A percentile compares a stretch with the other conserved stretches of the same genome.
These are phyloP conservation scores for Psittacara wagleri DNA, from an alignment of 2,113 vertebrate species.

Conservation along the genomic window DNA sequence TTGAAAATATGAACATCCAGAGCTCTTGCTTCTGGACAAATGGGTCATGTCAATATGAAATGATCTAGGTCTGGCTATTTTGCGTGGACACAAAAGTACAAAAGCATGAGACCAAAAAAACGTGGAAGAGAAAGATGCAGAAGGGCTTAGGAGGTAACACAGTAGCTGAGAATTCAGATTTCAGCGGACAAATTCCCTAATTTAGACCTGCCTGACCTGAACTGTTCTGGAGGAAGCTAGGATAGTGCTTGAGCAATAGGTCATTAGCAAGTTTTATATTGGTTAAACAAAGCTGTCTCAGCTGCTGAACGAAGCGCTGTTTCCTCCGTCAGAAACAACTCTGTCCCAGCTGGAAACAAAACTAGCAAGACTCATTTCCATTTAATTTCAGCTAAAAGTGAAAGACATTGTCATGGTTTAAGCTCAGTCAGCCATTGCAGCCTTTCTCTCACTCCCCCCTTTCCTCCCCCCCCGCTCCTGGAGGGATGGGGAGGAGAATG, in stretches of 20 bases:
- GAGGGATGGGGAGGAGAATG: no score
- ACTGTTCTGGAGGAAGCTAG: not conserved
- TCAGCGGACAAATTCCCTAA: not conserved
- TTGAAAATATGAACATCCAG: not conserved
- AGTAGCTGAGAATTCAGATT: not conserved
- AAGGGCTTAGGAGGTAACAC: not conserved
- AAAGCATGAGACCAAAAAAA: not conserved
- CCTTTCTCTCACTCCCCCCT: no score
- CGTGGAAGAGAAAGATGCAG: not conserved
- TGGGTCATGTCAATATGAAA: not conserved
- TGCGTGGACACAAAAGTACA: not conserved
- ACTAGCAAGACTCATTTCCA: not conserved
- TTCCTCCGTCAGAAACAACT: constrained; percentile 11
- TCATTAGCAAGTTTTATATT: not conserved
- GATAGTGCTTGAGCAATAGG: not conserved
- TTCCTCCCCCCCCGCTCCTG: no score
- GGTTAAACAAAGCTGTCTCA: constrained; percentile 15
- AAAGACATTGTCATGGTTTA: not conserved
- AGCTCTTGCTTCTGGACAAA: not conserved
- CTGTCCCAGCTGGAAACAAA: not conserved
- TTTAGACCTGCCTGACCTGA: constrained; percentile 1
- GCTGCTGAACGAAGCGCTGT: constrained; percentile 41
- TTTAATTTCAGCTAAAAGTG: not conserved
- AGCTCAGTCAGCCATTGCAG: no score
- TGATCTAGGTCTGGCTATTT: not conserved